Percentiles rank a stretch among this genome's conserved stretches.
These are phyloP conservation scores for Microcebus lehilahytsara DNA, from an alignment of 2,113 vertebrate genomes.

Conservation along the genomic window DNA sequence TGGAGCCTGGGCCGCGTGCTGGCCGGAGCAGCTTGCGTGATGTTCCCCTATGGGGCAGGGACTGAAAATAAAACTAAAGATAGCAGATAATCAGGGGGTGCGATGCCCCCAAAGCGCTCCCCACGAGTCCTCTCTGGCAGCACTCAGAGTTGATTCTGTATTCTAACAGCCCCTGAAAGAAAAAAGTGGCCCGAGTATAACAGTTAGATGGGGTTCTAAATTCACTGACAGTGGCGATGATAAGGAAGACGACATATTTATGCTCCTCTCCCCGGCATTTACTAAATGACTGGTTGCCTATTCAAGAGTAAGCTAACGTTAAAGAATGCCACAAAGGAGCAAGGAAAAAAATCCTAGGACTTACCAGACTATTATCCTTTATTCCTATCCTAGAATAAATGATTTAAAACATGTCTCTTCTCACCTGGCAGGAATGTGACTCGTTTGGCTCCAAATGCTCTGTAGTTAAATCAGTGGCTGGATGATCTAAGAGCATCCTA, in stretches of 20 bases:
- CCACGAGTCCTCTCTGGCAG: neutral
- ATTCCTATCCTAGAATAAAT: neutral
- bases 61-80: neutral
- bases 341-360: neutral
- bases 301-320: constrained; percentile 30
- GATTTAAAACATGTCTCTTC: neutral
- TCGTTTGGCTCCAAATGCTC: neutral
- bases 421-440: neutral
- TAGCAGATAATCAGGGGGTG: neutral
- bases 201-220: neutral
- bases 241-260: neutral
- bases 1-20: accelerated
- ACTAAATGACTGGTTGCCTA: neutral
- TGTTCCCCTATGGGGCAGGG: neutral
- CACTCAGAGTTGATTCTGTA: neutral
- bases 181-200: neutral
- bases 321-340: neutral
- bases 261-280: neutral
- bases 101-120: neutral
- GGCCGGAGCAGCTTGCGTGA: accelerated
- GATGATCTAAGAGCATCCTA: too few species aligned
- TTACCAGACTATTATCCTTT: neutral
- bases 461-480: neutral
- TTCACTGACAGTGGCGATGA: neutral
- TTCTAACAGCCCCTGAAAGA: neutral